These are phyloP conservation scores for Todiramphus saurophagus DNA, from an alignment of 2,113 vertebrate genomes.

Conservation along the genomic window DNA sequence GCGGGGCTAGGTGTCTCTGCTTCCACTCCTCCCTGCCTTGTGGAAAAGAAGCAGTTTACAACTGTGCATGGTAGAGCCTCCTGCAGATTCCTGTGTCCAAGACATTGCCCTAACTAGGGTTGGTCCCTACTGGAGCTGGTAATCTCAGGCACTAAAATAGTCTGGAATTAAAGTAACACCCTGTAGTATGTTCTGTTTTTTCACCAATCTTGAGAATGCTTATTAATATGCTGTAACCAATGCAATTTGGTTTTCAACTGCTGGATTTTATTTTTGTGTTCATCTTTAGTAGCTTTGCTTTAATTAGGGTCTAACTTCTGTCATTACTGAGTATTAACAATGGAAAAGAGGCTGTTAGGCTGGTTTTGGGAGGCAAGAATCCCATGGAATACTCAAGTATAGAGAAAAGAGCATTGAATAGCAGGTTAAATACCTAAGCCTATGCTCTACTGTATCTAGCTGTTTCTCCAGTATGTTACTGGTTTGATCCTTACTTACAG, in stretches of 20 bases:
- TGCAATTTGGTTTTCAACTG: not conserved
- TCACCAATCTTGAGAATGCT: not conserved
- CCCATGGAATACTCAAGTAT: not conserved
- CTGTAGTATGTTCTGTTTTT: not conserved
- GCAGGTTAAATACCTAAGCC: not conserved
- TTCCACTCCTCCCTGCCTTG: not conserved
- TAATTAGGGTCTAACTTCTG: not conserved
- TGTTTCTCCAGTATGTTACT: not conserved
- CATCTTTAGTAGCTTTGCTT: not conserved
- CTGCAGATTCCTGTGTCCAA: not conserved
- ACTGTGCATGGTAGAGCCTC: not conserved
- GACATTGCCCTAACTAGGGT: not conserved
- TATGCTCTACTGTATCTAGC: not conserved
- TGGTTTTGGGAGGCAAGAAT: not conserved
- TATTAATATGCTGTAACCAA: not conserved
- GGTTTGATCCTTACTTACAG: not conserved
- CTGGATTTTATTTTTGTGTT: not conserved
- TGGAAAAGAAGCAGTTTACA: not conserved
- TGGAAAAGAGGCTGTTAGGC: not conserved
- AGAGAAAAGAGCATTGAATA: not conserved
- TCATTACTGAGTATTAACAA: not conserved
- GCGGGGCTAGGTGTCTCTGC: not conserved
- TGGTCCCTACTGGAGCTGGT: not conserved
- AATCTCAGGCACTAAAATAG: not conserved
- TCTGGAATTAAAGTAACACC: not conserved